Conservation (phyloP, 1,140 invertebrate species). For the Stenopsyche tienmushanensis region DNA sequence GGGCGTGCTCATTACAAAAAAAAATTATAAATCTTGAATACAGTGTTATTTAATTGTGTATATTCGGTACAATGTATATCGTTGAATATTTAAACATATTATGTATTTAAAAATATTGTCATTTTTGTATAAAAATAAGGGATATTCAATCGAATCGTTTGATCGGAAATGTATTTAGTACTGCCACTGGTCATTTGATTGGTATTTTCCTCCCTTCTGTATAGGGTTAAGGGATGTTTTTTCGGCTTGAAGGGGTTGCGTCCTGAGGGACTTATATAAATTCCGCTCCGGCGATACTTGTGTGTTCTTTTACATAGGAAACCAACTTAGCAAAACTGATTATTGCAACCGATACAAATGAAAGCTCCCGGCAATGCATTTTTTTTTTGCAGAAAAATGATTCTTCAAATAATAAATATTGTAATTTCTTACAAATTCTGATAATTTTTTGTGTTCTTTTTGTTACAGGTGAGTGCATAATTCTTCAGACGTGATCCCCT, state of each 20-base stretch:
- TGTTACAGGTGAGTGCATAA: neutral
- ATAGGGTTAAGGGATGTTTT: slow-evolving; percentile 39
- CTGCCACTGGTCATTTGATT: slow-evolving; percentile 37
- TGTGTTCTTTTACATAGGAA: slow-evolving; percentile 26
- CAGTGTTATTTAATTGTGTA: neutral
- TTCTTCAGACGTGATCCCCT: neutral
- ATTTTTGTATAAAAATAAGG: no score
- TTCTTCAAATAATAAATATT: neutral
- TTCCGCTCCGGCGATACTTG: slow-evolving; percentile 19
- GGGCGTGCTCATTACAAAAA: slow-evolving; percentile 13
- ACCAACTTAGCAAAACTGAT: slow-evolving; percentile 16
- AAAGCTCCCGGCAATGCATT: neutral
- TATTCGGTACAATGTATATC: neutral
- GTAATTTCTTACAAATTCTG: neutral
- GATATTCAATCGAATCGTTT: no score
- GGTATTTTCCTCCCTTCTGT: slow-evolving; percentile 35
- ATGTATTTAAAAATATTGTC: slow-evolving; percentile 4
- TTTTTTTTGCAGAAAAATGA: neutral
- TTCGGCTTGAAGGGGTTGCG: slow-evolving; percentile 37
- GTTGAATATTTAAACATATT: neutral
- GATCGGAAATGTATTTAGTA: neutral
- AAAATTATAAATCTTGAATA: neutral
- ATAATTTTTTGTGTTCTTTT: neutral
- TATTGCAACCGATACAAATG: slow-evolving; percentile 8
- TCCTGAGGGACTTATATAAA: slow-evolving; percentile 37